phyloP scores from a whole-genome alignment of 2,797 vertebrate species.

The Podarcis lilfordi region DNA sequence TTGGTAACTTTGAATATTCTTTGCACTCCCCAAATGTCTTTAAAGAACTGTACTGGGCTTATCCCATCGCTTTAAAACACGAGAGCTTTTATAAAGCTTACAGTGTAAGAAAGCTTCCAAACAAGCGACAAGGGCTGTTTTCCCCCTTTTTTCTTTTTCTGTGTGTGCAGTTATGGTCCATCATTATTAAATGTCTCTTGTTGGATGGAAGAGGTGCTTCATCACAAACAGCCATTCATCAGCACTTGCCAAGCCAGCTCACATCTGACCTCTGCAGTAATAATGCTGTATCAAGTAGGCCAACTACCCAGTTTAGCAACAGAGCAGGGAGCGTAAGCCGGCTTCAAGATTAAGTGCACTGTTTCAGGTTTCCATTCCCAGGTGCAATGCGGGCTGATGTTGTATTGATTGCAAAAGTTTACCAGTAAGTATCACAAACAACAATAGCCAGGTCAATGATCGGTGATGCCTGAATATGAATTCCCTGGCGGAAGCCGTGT shows the following conservation, averaged over 20 bases:
- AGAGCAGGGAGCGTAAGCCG: slow-evolving; percentile 92
- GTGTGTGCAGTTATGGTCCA: slow-evolving; percentile 88
- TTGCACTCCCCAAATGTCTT: not conserved
- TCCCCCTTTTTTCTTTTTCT: slow-evolving; percentile 67
- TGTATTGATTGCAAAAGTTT: slow-evolving; percentile 99
- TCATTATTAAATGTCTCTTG: slow-evolving; percentile 95
- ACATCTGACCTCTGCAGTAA: slow-evolving; percentile 97
- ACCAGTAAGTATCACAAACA: slow-evolving; percentile 98
- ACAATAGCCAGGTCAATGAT: slow-evolving; percentile 96
- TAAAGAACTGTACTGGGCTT: slow-evolving; percentile 1
- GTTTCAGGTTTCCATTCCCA: slow-evolving; percentile 93
- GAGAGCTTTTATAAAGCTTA: slow-evolving; percentile 21
- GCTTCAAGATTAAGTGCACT: slow-evolving; percentile 97
- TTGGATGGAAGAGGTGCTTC: slow-evolving; percentile 89
- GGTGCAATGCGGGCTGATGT: slow-evolving; percentile 90
- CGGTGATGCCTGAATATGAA: slow-evolving; percentile 89
- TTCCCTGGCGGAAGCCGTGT: slow-evolving; percentile 75
- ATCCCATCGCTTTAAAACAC: not conserved
- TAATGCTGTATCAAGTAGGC: slow-evolving; percentile 97
- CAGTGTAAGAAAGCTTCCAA: slow-evolving; percentile 59
- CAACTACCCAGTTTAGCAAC: slow-evolving; percentile 96
- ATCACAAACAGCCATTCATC: slow-evolving; percentile 95
- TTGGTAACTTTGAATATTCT: slow-evolving; percentile 18
- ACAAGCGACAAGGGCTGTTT: slow-evolving; percentile 78
- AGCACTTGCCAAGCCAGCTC: slow-evolving; percentile 86